Evolutionary conservation across 2,113 vertebrate species (phyloP).

Genomic region (Podocnemis expansa): DNA sequence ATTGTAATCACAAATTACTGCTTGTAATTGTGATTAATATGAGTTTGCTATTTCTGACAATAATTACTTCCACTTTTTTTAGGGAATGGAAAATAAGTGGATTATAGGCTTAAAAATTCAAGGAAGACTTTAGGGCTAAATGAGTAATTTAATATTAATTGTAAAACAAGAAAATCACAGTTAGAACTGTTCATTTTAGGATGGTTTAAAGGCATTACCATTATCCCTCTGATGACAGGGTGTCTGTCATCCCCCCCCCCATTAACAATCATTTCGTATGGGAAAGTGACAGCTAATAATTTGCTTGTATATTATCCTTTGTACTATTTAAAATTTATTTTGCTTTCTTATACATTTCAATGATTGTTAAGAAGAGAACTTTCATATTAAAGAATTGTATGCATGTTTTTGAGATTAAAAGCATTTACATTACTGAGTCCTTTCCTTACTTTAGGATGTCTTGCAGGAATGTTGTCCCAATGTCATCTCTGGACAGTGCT

Average conservation of each 20-base stretch:
- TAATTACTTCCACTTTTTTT: slow-evolving; percentile 33
- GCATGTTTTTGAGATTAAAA: background rate
- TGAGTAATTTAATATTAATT: slow-evolving; percentile 14
- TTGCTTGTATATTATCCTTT: slow-evolving; percentile 12
- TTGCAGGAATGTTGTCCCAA: too few species aligned
- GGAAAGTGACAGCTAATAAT: slow-evolving; percentile 47
- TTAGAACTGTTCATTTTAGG: slow-evolving; percentile 7
- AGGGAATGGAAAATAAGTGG: background rate
- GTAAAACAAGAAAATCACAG: background rate
- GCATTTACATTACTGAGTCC: background rate
- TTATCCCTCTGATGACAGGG: background rate
- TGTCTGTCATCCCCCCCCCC: background rate
- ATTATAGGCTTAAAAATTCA: slow-evolving; percentile 14
- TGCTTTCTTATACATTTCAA: background rate
- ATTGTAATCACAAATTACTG: slow-evolving; percentile 56
- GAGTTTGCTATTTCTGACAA: slow-evolving; percentile 64
- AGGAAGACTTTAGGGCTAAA: slow-evolving; percentile 18
- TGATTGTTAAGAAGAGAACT: background rate
- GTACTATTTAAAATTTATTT: slow-evolving; percentile 12
- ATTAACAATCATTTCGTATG: background rate
- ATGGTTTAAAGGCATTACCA: slow-evolving; percentile 11
- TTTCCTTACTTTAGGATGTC: too few species aligned
- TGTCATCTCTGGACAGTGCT: too few species aligned
- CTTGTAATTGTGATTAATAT: slow-evolving; percentile 73
- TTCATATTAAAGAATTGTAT: background rate